Base-by-base conservation (phyloP, 2,113 vertebrate genomes). In the Corythaixoides concolor region DNA sequence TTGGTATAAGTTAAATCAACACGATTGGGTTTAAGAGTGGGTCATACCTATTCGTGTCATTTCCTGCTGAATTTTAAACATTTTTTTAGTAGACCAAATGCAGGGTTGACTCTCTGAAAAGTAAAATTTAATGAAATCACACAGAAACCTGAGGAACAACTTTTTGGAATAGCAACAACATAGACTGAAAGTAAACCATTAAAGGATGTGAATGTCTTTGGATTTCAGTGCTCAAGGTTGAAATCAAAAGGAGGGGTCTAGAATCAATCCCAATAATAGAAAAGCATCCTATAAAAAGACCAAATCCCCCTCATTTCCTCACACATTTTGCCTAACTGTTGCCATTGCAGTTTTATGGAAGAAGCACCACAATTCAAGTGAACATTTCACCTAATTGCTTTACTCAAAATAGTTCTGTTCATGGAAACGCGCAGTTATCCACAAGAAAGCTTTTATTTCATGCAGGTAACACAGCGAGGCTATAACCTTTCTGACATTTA, bases 401-500 rank as follows among this genome's bases (percentile, higher is more conserved):
- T 50, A 72, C 30, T 50, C n/a, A 12, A 7, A 62, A 4, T 30
- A 23, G 63, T 76, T 50, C 88, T 23, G 1, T 7, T 7, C 2
- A 4, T 52, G 81, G 33, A 81, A 70, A 73, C 3, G 8, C 60
- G 39, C 26, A 17, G 7, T 45, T 67, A 27, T 60, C 41, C 2
- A 0, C 37, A 28, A 79, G 77, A 59, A 27, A 45, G 56, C 83
- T 85, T 43, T 76, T 58, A 45, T 92, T 91, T 73, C 20, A 88
- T 50, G 37, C 95, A 91, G 74, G 66, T 33, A 92, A 50, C 83
- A 84, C 58, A 76, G 53, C 28, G 21, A 45, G 17, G 92, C 86
- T 94, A 26, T 79, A 91, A 95, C 89, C 95, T 93, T 17, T 4
- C 84, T 83, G 95, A 85, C 81, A 88, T 94, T 92, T 95, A 73